Conservation (phyloP, 1,140 invertebrate species). For the Drosophila mauritiana region DNA sequence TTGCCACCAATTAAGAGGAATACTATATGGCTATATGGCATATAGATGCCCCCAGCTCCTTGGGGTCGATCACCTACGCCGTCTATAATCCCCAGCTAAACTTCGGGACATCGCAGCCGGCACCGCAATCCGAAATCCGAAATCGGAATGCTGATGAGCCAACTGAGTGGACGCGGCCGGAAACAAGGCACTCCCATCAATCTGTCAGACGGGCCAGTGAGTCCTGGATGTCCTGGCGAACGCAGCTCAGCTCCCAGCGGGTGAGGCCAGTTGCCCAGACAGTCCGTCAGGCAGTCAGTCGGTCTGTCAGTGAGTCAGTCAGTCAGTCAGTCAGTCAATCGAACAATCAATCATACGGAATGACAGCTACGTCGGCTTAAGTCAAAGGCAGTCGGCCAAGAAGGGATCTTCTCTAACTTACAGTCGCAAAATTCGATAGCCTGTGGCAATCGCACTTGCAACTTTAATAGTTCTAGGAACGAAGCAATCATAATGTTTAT, state of each 20-base stretch:
- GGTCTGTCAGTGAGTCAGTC: neutral
- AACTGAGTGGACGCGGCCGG: constrained; percentile 20
- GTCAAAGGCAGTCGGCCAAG: constrained; percentile 54
- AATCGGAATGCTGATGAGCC: constrained; percentile 47
- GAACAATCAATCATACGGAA: constrained; percentile 77
- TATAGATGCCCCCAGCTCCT: too few species aligned
- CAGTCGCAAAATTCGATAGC: neutral
- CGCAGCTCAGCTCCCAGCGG: constrained; percentile 1
- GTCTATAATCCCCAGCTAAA: neutral
- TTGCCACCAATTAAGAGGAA: constrained; percentile 32
- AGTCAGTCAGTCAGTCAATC: constrained; percentile 69
- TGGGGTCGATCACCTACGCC: neutral
- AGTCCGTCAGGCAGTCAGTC: neutral
- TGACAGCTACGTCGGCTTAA: constrained; percentile 75
- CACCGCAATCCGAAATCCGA: neutral
- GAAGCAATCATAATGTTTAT: too few species aligned
- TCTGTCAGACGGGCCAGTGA: constrained; percentile 22
- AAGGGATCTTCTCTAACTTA: neutral
- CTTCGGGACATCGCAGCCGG: neutral
- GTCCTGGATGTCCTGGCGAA: constrained; percentile 4
- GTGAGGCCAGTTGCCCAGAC: neutral
- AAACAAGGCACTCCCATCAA: constrained; percentile 26
- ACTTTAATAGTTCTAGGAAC: too few species aligned
- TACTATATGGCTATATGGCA: too few species aligned
- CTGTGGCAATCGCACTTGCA: neutral